Evolutionary conservation across 2,888 invertebrate genomes (phyloP).

Genomic region (Zelleria hepariella): DNA sequence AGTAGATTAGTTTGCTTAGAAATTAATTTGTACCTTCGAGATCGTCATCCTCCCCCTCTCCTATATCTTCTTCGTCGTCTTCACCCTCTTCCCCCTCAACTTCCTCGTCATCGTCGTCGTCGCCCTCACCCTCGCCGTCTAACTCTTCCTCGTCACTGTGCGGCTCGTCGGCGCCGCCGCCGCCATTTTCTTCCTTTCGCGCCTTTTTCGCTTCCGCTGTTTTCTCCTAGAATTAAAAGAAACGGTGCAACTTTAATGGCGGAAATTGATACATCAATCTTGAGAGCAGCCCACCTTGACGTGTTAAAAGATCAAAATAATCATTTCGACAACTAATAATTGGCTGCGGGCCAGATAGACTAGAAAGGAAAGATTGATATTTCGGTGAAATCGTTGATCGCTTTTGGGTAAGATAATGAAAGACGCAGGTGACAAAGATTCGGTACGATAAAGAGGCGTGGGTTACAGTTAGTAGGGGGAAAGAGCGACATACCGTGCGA

Average conservation of each 20-base stretch:
- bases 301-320: constrained; percentile 32
- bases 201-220: constrained; percentile 82
- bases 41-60: constrained; percentile 77
- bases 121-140: constrained; percentile 72
- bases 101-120: constrained; percentile 75
- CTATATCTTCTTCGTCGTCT: constrained; percentile 75
- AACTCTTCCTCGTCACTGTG: constrained; percentile 78
- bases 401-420: constrained; percentile 41
- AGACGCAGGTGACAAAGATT: constrained; percentile 59
- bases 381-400: constrained; percentile 21
- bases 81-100: constrained; percentile 75
- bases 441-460: constrained; percentile 61
- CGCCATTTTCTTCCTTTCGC: constrained; percentile 85
- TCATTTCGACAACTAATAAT: constrained; percentile 27
- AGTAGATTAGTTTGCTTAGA: not conserved
- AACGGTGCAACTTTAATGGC: constrained; percentile 7
- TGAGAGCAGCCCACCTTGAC: constrained; percentile 16
- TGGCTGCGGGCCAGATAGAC: constrained; percentile 43
- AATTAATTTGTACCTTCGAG: constrained; percentile 59
- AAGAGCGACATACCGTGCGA: constrained; percentile 37
- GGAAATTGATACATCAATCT: constrained; percentile 5
- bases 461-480: constrained; percentile 53
- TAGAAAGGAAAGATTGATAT: constrained; percentile 17
- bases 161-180: constrained; percentile 73
- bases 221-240: constrained; percentile 72